A percentile compares a stretch with the other conserved stretches of the same genome.
phyloP scores from a whole-genome alignment of 2,888 invertebrate genomes.

The Caradrina clavipalpis region DNA sequence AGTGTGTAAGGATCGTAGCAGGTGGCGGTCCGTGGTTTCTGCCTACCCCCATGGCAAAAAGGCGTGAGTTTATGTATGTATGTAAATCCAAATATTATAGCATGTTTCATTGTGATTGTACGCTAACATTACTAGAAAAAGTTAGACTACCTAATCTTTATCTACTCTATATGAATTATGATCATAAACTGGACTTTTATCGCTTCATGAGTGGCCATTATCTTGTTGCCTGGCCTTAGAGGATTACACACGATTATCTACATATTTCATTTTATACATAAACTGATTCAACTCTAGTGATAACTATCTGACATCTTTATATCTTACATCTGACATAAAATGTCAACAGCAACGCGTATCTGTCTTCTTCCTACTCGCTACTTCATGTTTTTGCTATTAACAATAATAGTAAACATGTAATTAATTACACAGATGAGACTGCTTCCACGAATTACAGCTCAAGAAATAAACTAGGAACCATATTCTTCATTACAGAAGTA shows the following conservation, averaged over 20 bases:
- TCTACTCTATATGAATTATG: neutral
- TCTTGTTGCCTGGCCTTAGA: neutral
- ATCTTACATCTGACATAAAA: conserved; percentile 32
- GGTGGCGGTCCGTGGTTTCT: too few relatives aligned
- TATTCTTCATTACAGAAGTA: conserved; percentile 17
- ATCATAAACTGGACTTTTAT: neutral
- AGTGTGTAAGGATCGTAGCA: too few relatives aligned
- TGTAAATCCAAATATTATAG: neutral
- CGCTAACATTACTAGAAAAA: neutral
- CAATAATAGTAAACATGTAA: conserved; percentile 41
- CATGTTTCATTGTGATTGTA: too few relatives aligned
- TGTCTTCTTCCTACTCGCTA: conserved; percentile 26
- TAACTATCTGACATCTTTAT: conserved; percentile 25
- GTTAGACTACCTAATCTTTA: neutral
- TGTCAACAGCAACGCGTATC: neutral
- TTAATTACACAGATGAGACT: conserved; percentile 32
- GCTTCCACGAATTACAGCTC: conserved; percentile 8
- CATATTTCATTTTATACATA: conserved; percentile 17
- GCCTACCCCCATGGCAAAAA: too few relatives aligned
- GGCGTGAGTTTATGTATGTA: too few relatives aligned
- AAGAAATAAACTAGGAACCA: conserved; percentile 27
- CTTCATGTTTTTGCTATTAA: conserved; percentile 21
- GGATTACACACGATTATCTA: conserved; percentile 10
- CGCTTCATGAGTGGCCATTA: neutral
- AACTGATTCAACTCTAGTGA: conserved; percentile 18